Evolutionary conservation across 2,113 vertebrate species (phyloP).

Genomic region (Upupa epops): DNA sequence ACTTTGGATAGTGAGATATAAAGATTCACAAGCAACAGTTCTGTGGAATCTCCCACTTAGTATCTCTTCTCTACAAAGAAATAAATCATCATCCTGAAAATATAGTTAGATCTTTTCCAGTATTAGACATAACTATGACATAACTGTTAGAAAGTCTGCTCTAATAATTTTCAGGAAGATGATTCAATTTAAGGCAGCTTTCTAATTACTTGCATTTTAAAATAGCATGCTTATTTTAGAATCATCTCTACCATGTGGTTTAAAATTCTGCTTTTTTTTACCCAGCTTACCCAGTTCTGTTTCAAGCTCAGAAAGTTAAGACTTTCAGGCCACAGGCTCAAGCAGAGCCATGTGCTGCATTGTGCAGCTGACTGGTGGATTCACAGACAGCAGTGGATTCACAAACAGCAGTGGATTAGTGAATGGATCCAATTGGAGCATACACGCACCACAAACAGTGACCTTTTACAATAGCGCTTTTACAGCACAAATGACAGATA

Average conservation of each 20-base stretch:
- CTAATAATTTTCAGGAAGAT: neutral
- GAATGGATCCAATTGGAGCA: neutral
- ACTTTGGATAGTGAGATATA: neutral
- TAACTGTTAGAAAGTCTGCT: neutral
- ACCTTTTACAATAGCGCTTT: neutral
- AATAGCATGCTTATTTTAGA: neutral
- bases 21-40: neutral
- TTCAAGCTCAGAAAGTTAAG: neutral
- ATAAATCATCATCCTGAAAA: neutral
- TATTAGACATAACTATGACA: neutral
- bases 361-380: neutral
- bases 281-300: neutral
- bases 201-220: neutral
- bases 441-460: neutral
- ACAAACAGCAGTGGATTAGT: slow-evolving; percentile 5
- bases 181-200: neutral
- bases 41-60: neutral
- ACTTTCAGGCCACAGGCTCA: neutral
- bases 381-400: neutral
- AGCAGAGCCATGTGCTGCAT: neutral
- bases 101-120: neutral
- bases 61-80: neutral
- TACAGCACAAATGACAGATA: neutral
- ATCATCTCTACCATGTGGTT: neutral
- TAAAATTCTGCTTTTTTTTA: slow-evolving; percentile 12